Evolutionary conservation across 2,888 invertebrate species (phyloP).

Genomic region (Leptopilina drosophilae): DNA sequence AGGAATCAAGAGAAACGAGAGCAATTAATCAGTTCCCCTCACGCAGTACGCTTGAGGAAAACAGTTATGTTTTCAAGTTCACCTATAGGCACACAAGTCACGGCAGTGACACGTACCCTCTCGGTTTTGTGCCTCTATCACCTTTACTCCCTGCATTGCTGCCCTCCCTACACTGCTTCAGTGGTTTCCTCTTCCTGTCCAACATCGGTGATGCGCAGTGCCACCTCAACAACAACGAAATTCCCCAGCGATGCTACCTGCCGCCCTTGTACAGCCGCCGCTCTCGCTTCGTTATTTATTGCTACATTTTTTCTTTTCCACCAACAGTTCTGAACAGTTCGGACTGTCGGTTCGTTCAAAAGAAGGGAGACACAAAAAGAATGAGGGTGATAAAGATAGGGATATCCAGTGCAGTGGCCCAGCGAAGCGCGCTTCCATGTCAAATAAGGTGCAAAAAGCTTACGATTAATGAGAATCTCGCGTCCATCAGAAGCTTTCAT

Average conservation of each 20-base stretch:
- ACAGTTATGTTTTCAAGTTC: no score
- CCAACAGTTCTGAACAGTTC: conserved; percentile 22
- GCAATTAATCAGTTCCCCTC: no score
- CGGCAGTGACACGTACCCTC: conserved; percentile 46
- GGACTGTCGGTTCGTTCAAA: conserved; percentile 43
- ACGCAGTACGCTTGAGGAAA: no score
- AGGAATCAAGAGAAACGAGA: not conserved
- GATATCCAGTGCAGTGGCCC: conserved; percentile 39
- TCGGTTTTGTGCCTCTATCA: conserved; percentile 39
- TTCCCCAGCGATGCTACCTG: conserved; percentile 66
- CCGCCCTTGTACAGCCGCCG: conserved; percentile 45
- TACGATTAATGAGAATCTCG: conserved; percentile 44
- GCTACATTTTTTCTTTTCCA: conserved; percentile 41
- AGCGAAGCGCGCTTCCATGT: conserved; percentile 63
- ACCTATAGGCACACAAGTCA: no score
- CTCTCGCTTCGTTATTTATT: conserved; percentile 45
- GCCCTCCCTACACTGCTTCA: conserved; percentile 59
- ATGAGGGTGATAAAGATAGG: conserved; percentile 49
- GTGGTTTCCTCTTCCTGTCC: conserved; percentile 73
- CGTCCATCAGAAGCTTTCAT: conserved; percentile 7
- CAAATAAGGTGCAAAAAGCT: conserved; percentile 50
- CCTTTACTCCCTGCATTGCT: no score
- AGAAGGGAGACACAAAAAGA: conserved; percentile 46
- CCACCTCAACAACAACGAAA: conserved; percentile 73
- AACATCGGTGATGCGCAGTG: conserved; percentile 76